These are phyloP conservation scores for Alethe diademata DNA, from an alignment of 2,113 vertebrate genomes.

Conservation along the genomic window DNA sequence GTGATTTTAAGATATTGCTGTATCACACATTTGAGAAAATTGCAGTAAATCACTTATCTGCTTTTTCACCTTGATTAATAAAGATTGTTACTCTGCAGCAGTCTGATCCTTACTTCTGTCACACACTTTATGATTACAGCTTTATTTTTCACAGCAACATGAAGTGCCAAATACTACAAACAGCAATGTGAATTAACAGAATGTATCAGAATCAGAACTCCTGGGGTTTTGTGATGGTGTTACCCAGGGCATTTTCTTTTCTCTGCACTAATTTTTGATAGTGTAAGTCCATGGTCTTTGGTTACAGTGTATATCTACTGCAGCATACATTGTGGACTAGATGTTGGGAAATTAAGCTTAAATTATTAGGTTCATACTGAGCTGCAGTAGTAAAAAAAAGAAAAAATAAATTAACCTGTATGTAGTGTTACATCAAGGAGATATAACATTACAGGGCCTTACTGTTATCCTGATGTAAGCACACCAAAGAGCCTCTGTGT, in stretches of 20 bases:
- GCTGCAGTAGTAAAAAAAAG: background rate
- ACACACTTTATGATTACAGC: background rate
- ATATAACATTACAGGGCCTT: fast-evolving
- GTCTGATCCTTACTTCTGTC: background rate
- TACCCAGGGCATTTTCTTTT: background rate
- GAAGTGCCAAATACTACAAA: background rate
- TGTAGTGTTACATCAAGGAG: background rate
- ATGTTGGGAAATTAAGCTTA: background rate
- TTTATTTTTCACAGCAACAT: background rate
- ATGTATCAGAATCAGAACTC: background rate
- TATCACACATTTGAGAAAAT: background rate
- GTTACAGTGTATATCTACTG: background rate
- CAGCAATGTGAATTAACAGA: background rate
- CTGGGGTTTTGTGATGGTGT: background rate
- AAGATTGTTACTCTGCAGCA: background rate
- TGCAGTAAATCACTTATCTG: background rate
- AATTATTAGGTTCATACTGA: background rate
- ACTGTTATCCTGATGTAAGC: background rate
- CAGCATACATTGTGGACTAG: background rate
- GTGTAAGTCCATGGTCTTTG: background rate
- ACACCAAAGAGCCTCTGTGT: background rate
- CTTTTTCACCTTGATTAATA: background rate
- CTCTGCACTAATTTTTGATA: background rate
- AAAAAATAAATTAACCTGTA: background rate
- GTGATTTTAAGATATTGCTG: background rate